Evolutionary conservation across 2,888 invertebrate genomes (phyloP).

Genomic region (Conchocele bisecta): DNA sequence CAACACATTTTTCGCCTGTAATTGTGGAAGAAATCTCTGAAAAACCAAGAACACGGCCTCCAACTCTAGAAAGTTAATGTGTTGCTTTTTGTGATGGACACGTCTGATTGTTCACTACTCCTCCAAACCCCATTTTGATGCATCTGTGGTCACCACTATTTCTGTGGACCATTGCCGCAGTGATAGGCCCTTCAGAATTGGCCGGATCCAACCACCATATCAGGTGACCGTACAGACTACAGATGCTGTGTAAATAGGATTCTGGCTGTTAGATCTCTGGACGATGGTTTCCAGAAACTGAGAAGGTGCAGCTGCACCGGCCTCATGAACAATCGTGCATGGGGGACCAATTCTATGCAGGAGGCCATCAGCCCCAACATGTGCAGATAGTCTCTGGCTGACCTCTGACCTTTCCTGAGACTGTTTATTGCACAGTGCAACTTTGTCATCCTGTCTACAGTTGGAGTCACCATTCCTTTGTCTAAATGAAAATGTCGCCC

Average conservation of each 20-base stretch:
- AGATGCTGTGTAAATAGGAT: constrained; percentile 19
- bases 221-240: constrained; percentile 18
- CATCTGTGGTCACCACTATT: constrained; percentile 34
- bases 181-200: constrained; percentile 30
- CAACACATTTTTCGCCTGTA: constrained; percentile 24
- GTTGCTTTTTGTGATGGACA: too few relatives aligned
- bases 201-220: constrained; percentile 29
- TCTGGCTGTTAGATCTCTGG: constrained; percentile 1
- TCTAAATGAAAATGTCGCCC: constrained; percentile 13
- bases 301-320: constrained; percentile 20
- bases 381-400: constrained; percentile 27
- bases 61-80: constrained; percentile 51
- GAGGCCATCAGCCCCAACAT: constrained; percentile 29
- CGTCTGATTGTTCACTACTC: too few relatives aligned
- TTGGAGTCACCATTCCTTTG: constrained; percentile 21
- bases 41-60: constrained; percentile 33
- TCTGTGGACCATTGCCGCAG: constrained; percentile 6
- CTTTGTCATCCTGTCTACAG: constrained; percentile 23
- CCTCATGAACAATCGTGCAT: constrained; percentile 13
- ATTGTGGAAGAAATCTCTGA: constrained; percentile 9
- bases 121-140: constrained; percentile 21
- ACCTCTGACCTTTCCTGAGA: not conserved
- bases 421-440: too few relatives aligned
- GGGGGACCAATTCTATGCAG: constrained; percentile 4
- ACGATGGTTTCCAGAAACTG: constrained; percentile 7